Evolutionary conservation across 2,888 invertebrate genomes (phyloP).

Genomic region (Nemurella pictetii): DNA sequence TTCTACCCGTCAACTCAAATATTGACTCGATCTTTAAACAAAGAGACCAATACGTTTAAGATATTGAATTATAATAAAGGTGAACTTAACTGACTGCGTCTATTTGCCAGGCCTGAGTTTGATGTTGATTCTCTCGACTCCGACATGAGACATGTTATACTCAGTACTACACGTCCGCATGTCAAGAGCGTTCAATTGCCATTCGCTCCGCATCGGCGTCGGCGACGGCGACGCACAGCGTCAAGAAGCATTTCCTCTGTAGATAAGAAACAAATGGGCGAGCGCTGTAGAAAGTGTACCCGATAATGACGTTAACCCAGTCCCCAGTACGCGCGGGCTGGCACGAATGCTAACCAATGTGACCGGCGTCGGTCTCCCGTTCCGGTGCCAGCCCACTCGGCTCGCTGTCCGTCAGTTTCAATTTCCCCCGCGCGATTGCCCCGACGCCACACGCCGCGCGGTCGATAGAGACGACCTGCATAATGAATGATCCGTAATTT

Average conservation of each 20-base stretch:
- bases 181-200: not conserved
- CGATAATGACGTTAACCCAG: not conserved
- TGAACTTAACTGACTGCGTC: not conserved
- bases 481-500: not conserved
- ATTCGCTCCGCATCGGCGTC: not conserved
- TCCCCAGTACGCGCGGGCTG: not conserved
- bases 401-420: not conserved
- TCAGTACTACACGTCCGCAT: no score
- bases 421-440: not conserved
- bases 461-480: not conserved
- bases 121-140: not conserved
- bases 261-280: not conserved
- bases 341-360: not conserved
- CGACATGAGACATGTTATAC: not conserved
- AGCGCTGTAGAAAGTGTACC: not conserved
- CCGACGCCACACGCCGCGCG: not conserved
- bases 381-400: not conserved
- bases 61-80: not conserved
- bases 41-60: not conserved
- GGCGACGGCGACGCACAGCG: not conserved
- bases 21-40: not conserved
- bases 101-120: not conserved
- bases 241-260: not conserved
- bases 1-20: not conserved
- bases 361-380: not conserved